These are phyloP conservation scores for Taxidea taxus DNA, from an alignment of 2,113 vertebrate genomes.

Conservation along the genomic window DNA sequence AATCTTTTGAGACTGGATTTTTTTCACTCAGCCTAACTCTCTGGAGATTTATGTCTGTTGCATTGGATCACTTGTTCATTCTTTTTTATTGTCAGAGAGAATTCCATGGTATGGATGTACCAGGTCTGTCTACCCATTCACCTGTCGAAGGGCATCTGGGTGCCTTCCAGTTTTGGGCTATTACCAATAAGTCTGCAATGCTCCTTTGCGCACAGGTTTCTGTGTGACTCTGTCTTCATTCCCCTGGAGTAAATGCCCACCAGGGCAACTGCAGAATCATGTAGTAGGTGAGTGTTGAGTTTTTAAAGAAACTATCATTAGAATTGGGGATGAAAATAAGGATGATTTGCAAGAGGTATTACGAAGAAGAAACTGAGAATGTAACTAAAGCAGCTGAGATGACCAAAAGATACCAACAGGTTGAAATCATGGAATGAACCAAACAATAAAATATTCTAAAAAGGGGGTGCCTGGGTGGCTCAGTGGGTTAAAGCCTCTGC, in stretches of 20 bases:
- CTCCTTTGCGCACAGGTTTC: background rate
- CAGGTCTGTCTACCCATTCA: too few species aligned
- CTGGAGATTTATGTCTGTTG: background rate
- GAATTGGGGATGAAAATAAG: background rate
- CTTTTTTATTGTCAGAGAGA: background rate
- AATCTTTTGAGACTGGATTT: background rate
- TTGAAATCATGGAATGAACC: background rate
- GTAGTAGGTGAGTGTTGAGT: background rate
- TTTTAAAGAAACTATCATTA: background rate
- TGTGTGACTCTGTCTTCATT: background rate
- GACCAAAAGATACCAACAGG: background rate
- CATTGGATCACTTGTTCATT: background rate
- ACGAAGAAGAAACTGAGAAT: background rate
- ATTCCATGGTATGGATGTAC: background rate
- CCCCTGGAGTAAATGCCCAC: background rate
- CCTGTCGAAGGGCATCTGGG: background rate
- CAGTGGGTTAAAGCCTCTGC: too few species aligned
- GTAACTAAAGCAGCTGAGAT: background rate
- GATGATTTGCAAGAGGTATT: background rate
- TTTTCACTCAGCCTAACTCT: background rate
- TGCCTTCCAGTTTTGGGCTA: background rate
- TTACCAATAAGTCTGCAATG: background rate
- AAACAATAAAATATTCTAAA: background rate
- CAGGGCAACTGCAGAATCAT: background rate
- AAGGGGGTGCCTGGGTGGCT: too few species aligned